Percentiles rank a stretch among this genome's conserved stretches.
These are phyloP conservation scores for Athalia circularis DNA, from an alignment of 2,888 invertebrate genomes.

Conservation along the genomic window DNA sequence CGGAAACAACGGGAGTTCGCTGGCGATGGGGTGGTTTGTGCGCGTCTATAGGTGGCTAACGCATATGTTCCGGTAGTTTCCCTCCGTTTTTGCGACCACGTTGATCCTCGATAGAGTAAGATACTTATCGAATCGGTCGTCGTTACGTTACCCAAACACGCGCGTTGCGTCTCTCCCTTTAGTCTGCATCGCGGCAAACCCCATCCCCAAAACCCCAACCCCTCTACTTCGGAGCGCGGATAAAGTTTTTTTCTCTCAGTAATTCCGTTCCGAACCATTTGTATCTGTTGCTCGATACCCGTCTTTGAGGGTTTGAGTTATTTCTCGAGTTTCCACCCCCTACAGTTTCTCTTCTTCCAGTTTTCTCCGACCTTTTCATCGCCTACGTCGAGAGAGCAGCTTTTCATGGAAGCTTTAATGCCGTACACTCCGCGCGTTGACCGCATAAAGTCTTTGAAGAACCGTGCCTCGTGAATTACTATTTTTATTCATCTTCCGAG, in stretches of 20 bases:
- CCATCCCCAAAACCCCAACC: slow-evolving; percentile 3
- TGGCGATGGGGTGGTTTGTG: slow-evolving; percentile 8
- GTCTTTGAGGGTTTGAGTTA: slow-evolving; percentile 37
- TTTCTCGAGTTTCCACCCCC: slow-evolving; percentile 50
- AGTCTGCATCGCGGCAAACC: slow-evolving; percentile 6
- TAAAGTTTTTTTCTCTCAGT: slow-evolving; percentile 40
- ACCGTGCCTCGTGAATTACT: too few relatives aligned
- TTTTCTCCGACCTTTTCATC: slow-evolving; percentile 23
- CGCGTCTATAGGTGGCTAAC: slow-evolving; percentile 37
- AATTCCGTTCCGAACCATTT: slow-evolving; percentile 52
- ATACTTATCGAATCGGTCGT: slow-evolving; percentile 48
- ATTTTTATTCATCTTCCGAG: not conserved
- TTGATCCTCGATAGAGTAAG: slow-evolving; percentile 47
- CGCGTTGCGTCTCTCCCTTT: slow-evolving; percentile 3
- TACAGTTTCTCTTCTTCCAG: slow-evolving; percentile 36
- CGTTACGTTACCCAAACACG: slow-evolving; percentile 44
- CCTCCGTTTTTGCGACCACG: slow-evolving; percentile 42
- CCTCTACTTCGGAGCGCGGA: slow-evolving; percentile 11
- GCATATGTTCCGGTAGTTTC: slow-evolving; percentile 45
- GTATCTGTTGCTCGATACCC: slow-evolving; percentile 47
- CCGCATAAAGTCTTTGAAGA: not conserved
- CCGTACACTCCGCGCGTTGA: not conserved
- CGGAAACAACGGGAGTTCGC: not conserved
- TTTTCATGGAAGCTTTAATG: not conserved
- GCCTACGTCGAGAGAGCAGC: not conserved